Evolutionary conservation across 2,797 vertebrate genomes (phyloP).

Genomic region (Cossypha caffra): DNA sequence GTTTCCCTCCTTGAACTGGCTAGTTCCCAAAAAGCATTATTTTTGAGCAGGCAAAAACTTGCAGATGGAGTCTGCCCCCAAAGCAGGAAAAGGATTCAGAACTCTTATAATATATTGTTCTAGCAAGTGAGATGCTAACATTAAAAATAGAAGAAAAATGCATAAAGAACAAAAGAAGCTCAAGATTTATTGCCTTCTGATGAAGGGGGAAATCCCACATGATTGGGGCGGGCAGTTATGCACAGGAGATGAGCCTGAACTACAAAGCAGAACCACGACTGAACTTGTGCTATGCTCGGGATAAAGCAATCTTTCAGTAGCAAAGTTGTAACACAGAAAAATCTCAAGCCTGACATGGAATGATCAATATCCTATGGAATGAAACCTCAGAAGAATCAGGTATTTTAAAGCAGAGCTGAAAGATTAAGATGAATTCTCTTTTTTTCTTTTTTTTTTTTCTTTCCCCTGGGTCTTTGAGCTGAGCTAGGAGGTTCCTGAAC

Average conservation of each 20-base stretch:
- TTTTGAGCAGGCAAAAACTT: constrained; percentile 18
- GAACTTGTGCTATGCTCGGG: neutral
- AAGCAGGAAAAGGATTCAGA: constrained; percentile 6
- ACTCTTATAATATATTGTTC: neutral
- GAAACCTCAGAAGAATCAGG: neutral
- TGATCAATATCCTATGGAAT: constrained; percentile 12
- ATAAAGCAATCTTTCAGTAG: neutral
- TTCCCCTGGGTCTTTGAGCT: neutral
- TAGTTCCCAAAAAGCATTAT: neutral
- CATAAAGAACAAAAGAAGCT: neutral
- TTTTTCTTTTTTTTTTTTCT: neutral
- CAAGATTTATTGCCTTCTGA: constrained; percentile 10
- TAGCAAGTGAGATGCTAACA: neutral
- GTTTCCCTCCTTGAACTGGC: neutral
- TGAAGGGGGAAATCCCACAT: constrained; percentile 7
- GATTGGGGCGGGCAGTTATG: neutral
- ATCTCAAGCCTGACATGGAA: neutral
- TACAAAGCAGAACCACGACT: constrained; percentile 2
- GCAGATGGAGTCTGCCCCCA: neutral
- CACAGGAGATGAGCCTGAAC: neutral
- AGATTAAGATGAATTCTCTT: neutral
- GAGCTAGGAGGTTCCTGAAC: neutral
- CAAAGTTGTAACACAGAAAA: neutral
- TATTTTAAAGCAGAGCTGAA: neutral
- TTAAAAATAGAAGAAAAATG: constrained; percentile 36